Evolutionary conservation across 2,797 vertebrate species (phyloP).

Genomic region (Gobionotothen gibberifrons): DNA sequence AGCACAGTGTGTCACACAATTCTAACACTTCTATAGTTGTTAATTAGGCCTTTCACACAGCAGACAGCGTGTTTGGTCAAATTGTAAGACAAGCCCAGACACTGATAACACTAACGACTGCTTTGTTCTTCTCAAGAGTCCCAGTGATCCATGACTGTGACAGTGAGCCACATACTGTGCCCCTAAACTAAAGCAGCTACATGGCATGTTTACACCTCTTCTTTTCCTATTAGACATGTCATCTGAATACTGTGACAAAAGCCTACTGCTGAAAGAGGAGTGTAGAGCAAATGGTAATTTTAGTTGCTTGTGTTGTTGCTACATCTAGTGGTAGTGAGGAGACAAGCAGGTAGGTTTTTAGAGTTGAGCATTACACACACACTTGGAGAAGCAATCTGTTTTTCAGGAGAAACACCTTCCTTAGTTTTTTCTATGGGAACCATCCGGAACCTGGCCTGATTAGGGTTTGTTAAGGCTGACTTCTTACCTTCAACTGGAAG

Average conservation of each 20-base stretch:
- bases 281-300: not conserved
- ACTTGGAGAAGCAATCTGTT: too few species aligned
- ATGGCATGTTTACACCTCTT: not conserved
- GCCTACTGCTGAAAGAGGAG: not conserved
- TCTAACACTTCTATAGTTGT: not conserved
- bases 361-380: not conserved
- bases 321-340: constrained; percentile 53
- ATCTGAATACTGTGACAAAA: not conserved
- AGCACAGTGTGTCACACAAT: not conserved
- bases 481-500: constrained; percentile 28
- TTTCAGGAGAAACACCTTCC: too few species aligned
- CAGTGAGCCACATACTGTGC: not conserved
- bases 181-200: not conserved
- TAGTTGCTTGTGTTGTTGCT: constrained; percentile 20
- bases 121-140: not conserved
- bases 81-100: not conserved
- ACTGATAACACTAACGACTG: not conserved
- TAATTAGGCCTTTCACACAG: not conserved
- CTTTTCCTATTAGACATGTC: not conserved
- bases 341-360: not conserved
- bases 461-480: constrained; percentile 11
- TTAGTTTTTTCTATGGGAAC: constrained; percentile 3
- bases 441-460: not conserved
- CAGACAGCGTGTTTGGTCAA: not conserved
- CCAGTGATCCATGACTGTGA: not conserved